Evolutionary conservation across 2,888 invertebrate genomes (phyloP), one percentile per base, ranked within the genome.

Genomic region (Campoplex nolae): DNA sequence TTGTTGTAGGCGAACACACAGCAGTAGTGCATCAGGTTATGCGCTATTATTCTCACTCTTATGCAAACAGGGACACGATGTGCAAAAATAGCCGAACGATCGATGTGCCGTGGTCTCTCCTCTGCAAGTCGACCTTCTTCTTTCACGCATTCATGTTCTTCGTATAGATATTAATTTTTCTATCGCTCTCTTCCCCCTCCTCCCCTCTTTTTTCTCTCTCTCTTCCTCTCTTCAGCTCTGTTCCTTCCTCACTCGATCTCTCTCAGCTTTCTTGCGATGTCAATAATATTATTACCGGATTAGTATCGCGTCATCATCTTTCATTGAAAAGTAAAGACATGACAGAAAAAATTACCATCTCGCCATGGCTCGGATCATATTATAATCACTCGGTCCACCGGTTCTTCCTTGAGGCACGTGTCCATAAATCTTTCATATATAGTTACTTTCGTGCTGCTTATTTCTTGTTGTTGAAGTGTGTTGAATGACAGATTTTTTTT

Each of bases 11-110:
- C 51, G 54, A 23, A 68, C 67, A 56, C 38, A 62, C 62, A 58
- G 28, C n/a, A 62, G 35, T 16, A 48, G 71, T 70, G 74, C 78
- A 68, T 51, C 56, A 62, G 32, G 32, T 68, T 75, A 76, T 32
- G 70, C 32, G 75, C 78, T 83, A 79, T 84, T 84, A 82, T 84
- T 79, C 90, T 83, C 84, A 89, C 88, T 90, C 86, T 90, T 90
- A 87, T 86, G 87, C 88, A 89, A 91, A 90, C 86, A 83, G 88
- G 85, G 76, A 87, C 76, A 70, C 87, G 80, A 67, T 68, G 62
- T 32, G 81, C 86, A 89, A 89, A 89, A 88, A 89, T 89, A 89
- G 89, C 87, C 68, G 75, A 70, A 84, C 86, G 88, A 89, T 89
- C 88, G 89, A 90, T 89, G 85, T 13, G 58, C 56, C 67, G 73